phyloP scores from a whole-genome alignment of 2,888 invertebrate genomes.

The Athalia rosae region DNA sequence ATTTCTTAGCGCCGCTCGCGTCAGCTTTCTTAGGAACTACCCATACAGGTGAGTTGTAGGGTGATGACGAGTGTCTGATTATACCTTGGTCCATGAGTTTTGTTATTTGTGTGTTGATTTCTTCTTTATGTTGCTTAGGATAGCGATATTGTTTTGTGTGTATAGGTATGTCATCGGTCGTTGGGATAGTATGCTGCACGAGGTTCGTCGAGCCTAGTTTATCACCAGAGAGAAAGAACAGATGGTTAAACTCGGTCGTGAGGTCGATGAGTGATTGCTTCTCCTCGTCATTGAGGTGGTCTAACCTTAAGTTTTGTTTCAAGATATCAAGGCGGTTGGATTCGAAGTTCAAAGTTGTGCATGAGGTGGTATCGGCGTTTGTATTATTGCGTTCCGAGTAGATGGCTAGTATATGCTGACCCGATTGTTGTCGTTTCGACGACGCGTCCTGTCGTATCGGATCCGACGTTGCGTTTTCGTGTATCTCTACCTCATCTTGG shows the following conservation, averaged over 20 bases:
- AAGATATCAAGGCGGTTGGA: not conserved
- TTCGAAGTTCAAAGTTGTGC: too few species aligned
- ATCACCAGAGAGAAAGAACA: not conserved
- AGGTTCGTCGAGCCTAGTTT: too few species aligned
- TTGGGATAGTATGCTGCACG: slow-evolving; percentile 1
- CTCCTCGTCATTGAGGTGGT: not conserved
- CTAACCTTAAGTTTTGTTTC: not conserved
- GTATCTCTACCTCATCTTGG: too few species aligned
- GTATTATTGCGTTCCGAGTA: too few species aligned
- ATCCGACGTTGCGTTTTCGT: too few species aligned
- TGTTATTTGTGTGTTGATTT: not conserved
- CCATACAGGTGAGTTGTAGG: not conserved
- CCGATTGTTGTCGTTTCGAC: too few species aligned
- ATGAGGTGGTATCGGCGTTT: too few species aligned
- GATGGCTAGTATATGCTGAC: too few species aligned
- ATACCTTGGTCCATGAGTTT: not conserved
- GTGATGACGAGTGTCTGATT: not conserved
- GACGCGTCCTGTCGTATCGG: too few species aligned
- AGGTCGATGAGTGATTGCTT: not conserved
- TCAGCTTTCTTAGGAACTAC: not conserved
- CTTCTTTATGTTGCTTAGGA: not conserved
- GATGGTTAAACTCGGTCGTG: not conserved
- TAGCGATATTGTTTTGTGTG: not conserved
- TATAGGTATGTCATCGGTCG: not conserved
- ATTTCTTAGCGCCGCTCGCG: not conserved